These are phyloP conservation scores for Jaculus jaculus DNA, from an alignment of 2,113 vertebrate species.

Conservation along the genomic window DNA sequence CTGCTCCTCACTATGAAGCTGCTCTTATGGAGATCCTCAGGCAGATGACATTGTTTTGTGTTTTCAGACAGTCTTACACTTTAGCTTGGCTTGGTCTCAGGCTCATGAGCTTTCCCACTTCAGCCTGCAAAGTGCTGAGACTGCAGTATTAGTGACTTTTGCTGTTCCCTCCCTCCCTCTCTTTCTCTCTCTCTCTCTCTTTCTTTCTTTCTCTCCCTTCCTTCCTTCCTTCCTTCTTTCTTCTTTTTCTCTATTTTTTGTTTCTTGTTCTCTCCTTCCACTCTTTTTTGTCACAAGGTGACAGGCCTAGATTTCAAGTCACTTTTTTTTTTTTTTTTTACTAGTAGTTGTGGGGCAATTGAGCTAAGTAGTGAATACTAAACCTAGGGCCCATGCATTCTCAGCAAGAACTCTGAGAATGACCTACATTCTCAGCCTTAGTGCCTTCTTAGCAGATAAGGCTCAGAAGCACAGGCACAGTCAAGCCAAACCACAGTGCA, in stretches of 20 bases:
- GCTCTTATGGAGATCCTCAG: background rate
- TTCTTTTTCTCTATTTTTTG: too few species aligned
- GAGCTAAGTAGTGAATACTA: background rate
- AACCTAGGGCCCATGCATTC: background rate
- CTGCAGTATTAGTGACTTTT: background rate
- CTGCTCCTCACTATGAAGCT: background rate
- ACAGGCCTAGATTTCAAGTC: background rate
- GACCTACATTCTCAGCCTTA: background rate
- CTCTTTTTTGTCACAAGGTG: too few species aligned
- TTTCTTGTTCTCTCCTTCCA: too few species aligned
- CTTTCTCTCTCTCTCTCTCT: too few species aligned
- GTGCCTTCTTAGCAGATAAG: constrained; percentile 14
- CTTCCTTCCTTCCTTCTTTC: too few species aligned
- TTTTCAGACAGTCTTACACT: background rate
- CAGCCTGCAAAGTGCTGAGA: background rate
- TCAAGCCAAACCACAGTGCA: too few species aligned
- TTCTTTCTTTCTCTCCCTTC: too few species aligned
- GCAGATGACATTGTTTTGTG: background rate
- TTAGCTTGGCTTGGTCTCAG: background rate
- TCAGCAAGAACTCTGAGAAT: background rate
- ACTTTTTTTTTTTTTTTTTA: background rate
- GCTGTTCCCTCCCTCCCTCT: too few species aligned
- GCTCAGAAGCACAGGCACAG: background rate
- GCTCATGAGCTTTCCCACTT: background rate
- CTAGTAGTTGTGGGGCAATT: too few species aligned